Conservation (phyloP, 1,140 invertebrate genomes). For the Drosophila lowei region DNA sequence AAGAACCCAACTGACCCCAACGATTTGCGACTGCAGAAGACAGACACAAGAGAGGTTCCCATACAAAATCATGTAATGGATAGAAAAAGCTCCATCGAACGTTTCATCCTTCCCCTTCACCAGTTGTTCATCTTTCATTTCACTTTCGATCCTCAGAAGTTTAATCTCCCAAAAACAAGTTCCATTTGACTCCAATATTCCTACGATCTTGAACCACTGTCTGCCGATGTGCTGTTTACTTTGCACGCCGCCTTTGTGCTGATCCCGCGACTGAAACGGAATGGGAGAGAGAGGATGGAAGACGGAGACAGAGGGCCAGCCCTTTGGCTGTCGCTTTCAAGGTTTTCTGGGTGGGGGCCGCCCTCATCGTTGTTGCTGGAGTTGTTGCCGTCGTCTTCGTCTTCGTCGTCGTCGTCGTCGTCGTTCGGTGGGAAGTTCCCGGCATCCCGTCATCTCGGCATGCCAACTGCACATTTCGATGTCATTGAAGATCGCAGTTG, state of each 20-base stretch:
- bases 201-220: slow-evolving; percentile 21
- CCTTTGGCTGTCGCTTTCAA: slow-evolving; percentile 56
- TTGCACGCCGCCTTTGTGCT: slow-evolving; percentile 71
- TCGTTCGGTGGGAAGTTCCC: slow-evolving; percentile 38
- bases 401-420: slow-evolving; percentile 4
- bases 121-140: no score
- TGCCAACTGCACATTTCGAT: slow-evolving; percentile 77
- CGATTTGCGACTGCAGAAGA: no score
- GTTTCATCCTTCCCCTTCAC: no score
- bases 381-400: slow-evolving; percentile 4
- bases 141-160: background rate
- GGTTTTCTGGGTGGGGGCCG: slow-evolving; percentile 53
- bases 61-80: background rate
- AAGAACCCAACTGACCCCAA: no score
- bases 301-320: slow-evolving; percentile 28
- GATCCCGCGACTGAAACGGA: slow-evolving; percentile 58
- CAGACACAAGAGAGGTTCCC: no score
- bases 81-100: background rate
- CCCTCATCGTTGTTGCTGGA: slow-evolving; percentile 22
- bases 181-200: background rate
- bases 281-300: slow-evolving; percentile 1
- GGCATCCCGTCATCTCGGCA: slow-evolving; percentile 28
- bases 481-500: slow-evolving; percentile 71
- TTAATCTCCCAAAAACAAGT: background rate
- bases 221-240: slow-evolving; percentile 62